Percentiles rank a stretch among this genome's conserved stretches.
Evolutionary conservation across 2,888 invertebrate genomes (phyloP).

Genomic region (Cataglyphis livida): DNA sequence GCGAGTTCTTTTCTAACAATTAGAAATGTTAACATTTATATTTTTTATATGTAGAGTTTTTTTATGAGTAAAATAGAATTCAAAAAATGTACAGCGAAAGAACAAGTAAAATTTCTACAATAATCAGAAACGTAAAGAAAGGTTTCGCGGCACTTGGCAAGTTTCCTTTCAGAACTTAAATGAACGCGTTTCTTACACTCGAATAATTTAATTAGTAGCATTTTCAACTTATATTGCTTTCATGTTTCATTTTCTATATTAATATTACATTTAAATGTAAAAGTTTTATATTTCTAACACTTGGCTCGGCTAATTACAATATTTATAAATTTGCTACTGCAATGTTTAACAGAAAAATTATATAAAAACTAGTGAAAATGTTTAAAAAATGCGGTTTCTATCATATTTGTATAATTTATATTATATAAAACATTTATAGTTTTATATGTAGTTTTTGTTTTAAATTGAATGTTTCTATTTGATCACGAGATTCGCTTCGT

Average conservation of each 20-base stretch:
- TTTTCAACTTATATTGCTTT: background rate
- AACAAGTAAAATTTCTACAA: background rate
- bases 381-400: background rate
- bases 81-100: background rate
- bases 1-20: background rate
- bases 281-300: background rate
- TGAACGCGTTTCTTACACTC: background rate
- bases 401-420: constrained; percentile 4
- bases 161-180: constrained; percentile 8
- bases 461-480: constrained; percentile 2
- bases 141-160: background rate
- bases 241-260: background rate
- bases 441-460: constrained; percentile 8
- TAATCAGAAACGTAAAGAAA: background rate
- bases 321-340: background rate
- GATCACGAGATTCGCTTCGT: constrained; percentile 1
- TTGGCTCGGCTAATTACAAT: background rate
- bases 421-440: background rate
- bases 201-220: background rate
- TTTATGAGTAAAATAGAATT: background rate
- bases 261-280: background rate
- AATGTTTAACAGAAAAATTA: background rate
- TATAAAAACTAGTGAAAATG: background rate
- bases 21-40: background rate
- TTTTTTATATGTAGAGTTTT: background rate